These are phyloP conservation scores for Albula glossodonta DNA, from an alignment of 2,113 vertebrate genomes.

Conservation along the genomic window DNA sequence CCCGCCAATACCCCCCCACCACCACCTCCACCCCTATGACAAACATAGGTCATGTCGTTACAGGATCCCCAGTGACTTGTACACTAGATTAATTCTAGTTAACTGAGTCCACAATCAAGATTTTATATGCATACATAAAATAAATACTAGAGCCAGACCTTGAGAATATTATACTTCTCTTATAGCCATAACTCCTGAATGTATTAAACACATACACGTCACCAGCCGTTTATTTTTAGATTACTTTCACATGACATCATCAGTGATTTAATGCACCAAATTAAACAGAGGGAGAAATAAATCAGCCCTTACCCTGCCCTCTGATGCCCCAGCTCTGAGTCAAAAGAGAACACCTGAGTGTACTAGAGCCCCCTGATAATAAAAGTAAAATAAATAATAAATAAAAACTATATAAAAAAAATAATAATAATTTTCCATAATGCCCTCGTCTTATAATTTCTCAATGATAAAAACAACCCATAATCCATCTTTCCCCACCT, in stretches of 20 bases:
- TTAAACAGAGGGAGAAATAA: constrained; percentile 55
- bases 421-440: no score
- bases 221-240: constrained; percentile 46
- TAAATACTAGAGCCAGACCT: constrained; percentile 52
- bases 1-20: not conserved
- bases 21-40: no score
- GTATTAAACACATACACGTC: constrained; percentile 32
- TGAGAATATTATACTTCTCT: constrained; percentile 34
- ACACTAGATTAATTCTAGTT: constrained; percentile 42
- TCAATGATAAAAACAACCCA: no score
- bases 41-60: constrained; percentile 21
- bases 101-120: constrained; percentile 40
- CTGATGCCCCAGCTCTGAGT: not conserved
- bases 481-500: no score
- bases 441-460: no score
- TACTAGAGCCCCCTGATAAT: no score
- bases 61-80: constrained; percentile 11
- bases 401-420: no score
- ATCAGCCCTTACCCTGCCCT: constrained; percentile 35
- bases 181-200: not conserved
- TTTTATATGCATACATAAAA: constrained; percentile 43
- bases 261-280: constrained; percentile 58
- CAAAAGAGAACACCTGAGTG: no score
- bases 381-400: no score
- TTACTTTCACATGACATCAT: constrained; percentile 57